Evolutionary conservation across 2,113 vertebrate genomes (phyloP), one percentile per base, ranked within the genome.

Genomic region (Oxyruncus cristatus): DNA sequence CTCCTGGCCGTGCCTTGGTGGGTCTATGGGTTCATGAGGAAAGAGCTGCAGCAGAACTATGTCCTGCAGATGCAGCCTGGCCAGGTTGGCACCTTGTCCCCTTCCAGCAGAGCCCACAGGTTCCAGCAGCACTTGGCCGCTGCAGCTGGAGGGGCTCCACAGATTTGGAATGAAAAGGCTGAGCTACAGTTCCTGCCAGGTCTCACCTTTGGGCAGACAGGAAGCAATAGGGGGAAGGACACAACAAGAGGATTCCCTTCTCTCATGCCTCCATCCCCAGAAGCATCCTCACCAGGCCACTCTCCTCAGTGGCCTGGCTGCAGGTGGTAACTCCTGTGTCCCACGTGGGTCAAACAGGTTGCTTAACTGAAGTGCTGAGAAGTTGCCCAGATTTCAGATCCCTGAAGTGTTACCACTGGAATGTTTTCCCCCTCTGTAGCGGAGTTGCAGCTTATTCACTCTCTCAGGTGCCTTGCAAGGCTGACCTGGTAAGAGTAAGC

Each of bases 231-330:
- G 46, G 12, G 42, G 21, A 6, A 39, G 47, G 59, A 47, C 7
- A 2, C 0, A 0, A 13, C 1, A 8, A 26, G 49, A 55, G 56
- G 27, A 52, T 30, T 65, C 24, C 46, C n/a, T 26, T 18, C 42
- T 70, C 39, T 35, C 14, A 1, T 1, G n/a, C 16, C 77, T 49
- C 33, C 20, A 1, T 13, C 4, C 2, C 3, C 2, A 63, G 46
- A 46, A 72, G 47, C 47, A 26, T 50, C 14, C 49, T 50, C 49
- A 50, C 24, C 49, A 50, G 49, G 49, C 49, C 49, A 26, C 49
- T 50, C 24, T 50, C 42, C n/a, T 37, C 83, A 10, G 23, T 15
- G 81, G 75, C 30, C 85, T 27, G 42, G 35, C 59, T 58, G 85
- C 53, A 11, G 47, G 19, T 2, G 3, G 24, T 7, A 8, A 6